Percentiles rank a stretch among this genome's conserved stretches.
These are phyloP conservation scores for Limnephilus marmoratus DNA, from an alignment of 2,888 invertebrate species.

Conservation along the genomic window DNA sequence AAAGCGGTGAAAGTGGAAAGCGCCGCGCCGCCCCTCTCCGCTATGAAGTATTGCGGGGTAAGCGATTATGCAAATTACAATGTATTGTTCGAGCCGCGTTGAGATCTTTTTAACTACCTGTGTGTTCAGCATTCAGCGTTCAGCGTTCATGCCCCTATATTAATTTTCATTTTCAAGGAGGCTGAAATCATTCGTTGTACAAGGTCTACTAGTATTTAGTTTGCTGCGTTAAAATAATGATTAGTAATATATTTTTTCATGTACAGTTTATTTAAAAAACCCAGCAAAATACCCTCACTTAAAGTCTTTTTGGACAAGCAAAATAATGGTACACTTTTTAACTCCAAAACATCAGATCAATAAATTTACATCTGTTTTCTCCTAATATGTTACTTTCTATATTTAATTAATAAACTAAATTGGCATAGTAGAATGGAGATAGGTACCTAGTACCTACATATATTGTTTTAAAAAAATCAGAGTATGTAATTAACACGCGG, in stretches of 20 bases:
- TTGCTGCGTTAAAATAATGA: not conserved
- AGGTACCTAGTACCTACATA: too few relatives aligned
- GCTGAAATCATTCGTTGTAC: not conserved
- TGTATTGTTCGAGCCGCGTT: slow-evolving; percentile 64
- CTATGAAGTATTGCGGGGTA: slow-evolving; percentile 55
- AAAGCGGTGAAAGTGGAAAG: slow-evolving; percentile 53
- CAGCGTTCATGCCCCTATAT: slow-evolving; percentile 50
- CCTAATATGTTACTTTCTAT: too few relatives aligned
- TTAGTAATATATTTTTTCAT: not conserved
- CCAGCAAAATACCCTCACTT: too few relatives aligned
- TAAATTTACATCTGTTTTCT: too few relatives aligned
- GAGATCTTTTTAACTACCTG: slow-evolving; percentile 62
- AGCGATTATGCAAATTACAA: slow-evolving; percentile 66
- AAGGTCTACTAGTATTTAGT: not conserved
- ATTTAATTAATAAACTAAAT: too few relatives aligned
- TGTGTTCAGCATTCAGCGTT: not conserved
- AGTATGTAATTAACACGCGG: too few relatives aligned
- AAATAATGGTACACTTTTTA: not conserved
- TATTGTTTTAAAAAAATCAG: too few relatives aligned
- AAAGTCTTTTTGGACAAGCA: too few relatives aligned
- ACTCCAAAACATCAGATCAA: not conserved
- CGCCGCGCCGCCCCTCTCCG: slow-evolving; percentile 44
- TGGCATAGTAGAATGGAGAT: too few relatives aligned
- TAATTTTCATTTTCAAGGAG: slow-evolving; percentile 49
- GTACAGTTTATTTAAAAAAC: too few relatives aligned